Conservation (phyloP, 1,140 invertebrate species). For the Plectrocnemia conspersa region DNA sequence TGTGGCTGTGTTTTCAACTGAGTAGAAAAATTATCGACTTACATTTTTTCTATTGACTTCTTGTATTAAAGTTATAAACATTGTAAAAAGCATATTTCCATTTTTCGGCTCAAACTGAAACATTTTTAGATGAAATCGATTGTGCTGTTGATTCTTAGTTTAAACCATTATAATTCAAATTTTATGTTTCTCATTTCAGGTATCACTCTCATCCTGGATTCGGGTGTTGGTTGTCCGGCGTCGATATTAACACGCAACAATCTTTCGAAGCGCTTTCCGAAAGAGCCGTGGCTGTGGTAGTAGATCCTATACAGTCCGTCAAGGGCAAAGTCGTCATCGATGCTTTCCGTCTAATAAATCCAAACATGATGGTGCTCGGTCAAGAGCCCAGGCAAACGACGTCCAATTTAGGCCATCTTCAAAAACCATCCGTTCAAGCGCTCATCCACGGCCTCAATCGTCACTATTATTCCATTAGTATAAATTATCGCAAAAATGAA, state of each 20-base stretch:
- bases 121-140: too few species aligned
- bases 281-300: conserved; percentile 97
- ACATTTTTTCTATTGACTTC: too few species aligned
- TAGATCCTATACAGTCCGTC: conserved; percentile 99
- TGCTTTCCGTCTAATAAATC: conserved; percentile 95
- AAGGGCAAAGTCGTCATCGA: conserved; percentile 97
- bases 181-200: conserved; percentile 36
- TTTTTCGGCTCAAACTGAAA: too few species aligned
- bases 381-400: conserved; percentile 99
- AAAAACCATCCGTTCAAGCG: conserved; percentile 99
- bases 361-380: conserved; percentile 98
- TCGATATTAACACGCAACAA: conserved; percentile 99
- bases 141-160: too few species aligned
- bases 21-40: too few species aligned
- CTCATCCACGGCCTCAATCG: conserved; percentile 98
- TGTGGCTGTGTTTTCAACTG: too few species aligned
- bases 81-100: too few species aligned
- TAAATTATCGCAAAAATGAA: conserved; percentile 99
- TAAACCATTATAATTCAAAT: too few species aligned
- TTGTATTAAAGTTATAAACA: too few species aligned
- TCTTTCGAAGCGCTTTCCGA: conserved; percentile 98
- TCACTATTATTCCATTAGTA: conserved; percentile 99
- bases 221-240: conserved; percentile 99
- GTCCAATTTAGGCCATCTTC: conserved; percentile 96
- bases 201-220: conserved; percentile 99